Evolutionary conservation across 1,140 invertebrate species (phyloP).

Genomic region (Delia radicum): DNA sequence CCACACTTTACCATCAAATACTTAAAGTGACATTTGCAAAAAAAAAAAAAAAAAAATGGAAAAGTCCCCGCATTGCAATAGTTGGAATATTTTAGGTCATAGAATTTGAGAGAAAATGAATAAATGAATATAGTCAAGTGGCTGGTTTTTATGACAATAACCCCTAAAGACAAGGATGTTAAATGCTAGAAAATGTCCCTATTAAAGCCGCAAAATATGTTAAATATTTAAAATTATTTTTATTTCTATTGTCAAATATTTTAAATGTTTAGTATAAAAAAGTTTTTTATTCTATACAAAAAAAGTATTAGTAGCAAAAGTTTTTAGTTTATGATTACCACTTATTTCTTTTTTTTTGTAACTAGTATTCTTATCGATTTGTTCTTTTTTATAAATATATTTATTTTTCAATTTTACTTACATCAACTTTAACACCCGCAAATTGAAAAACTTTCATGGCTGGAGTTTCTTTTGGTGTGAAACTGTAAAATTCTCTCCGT

Average conservation of each 20-base stretch:
- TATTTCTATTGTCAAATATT: too few relatives aligned
- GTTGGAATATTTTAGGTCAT: neutral
- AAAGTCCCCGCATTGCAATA: too few relatives aligned
- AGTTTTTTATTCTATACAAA: too few relatives aligned
- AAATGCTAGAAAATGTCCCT: too few relatives aligned
- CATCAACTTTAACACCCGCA: conserved; percentile 68
- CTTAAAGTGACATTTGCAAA: neutral
- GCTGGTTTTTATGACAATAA: too few relatives aligned
- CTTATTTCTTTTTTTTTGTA: neutral
- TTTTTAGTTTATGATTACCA: neutral
- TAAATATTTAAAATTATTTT: too few relatives aligned
- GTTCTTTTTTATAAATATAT: neutral
- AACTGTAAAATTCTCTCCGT: conserved; percentile 75
- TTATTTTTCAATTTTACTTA: conserved; percentile 57
- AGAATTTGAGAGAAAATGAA: neutral
- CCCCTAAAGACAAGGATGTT: too few relatives aligned
- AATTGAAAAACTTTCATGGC: conserved; percentile 73
- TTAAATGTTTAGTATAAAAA: neutral
- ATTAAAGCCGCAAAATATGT: too few relatives aligned
- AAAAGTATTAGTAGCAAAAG: neutral
- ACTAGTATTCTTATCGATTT: neutral
- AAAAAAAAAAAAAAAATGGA: neutral
- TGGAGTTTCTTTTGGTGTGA: conserved; percentile 71
- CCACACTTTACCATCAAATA: neutral
- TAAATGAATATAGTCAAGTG: too few relatives aligned